These are phyloP conservation scores for Monodelphis domestica DNA, from an alignment of 2,797 vertebrate species.

Conservation along the genomic window DNA sequence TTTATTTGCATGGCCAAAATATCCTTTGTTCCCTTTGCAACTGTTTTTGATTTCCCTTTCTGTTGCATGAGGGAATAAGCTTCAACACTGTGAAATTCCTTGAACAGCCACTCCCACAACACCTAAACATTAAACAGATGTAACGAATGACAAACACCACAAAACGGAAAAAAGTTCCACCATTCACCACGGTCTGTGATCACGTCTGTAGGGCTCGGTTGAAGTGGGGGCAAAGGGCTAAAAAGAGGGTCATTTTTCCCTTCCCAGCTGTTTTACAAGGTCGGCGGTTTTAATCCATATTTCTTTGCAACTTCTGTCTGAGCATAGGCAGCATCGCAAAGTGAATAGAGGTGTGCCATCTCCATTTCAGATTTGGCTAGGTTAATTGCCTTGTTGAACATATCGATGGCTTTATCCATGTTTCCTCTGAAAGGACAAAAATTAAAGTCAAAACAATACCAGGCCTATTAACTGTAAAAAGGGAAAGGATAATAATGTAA, in stretches of 20 bases:
- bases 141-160: constrained; percentile 84
- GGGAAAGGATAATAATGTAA: not conserved
- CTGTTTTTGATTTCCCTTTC: constrained; percentile 69
- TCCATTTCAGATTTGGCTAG: constrained; percentile 99
- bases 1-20: constrained; percentile 89
- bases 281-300: constrained; percentile 98
- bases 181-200: constrained; percentile 84
- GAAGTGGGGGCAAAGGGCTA: constrained; percentile 82
- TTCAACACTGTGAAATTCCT: constrained; percentile 80
- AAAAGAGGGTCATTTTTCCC: constrained; percentile 78
- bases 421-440: constrained; percentile 92
- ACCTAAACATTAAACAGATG: constrained; percentile 86
- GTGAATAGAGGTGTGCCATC: constrained; percentile 98
- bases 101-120: constrained; percentile 85
- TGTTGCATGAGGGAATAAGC: constrained; percentile 81
- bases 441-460: constrained; percentile 39
- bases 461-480: constrained; percentile 41
- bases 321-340: constrained; percentile 98
- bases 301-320: constrained; percentile 99
- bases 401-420: constrained; percentile 98
- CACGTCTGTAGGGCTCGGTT: constrained; percentile 81
- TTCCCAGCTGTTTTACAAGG: constrained; percentile 89
- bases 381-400: constrained; percentile 99
- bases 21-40: constrained; percentile 81
- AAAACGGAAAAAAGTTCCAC: constrained; percentile 84